Evolutionary conservation across 2,113 vertebrate species (phyloP).

Genomic region (Ciconia stormi): DNA sequence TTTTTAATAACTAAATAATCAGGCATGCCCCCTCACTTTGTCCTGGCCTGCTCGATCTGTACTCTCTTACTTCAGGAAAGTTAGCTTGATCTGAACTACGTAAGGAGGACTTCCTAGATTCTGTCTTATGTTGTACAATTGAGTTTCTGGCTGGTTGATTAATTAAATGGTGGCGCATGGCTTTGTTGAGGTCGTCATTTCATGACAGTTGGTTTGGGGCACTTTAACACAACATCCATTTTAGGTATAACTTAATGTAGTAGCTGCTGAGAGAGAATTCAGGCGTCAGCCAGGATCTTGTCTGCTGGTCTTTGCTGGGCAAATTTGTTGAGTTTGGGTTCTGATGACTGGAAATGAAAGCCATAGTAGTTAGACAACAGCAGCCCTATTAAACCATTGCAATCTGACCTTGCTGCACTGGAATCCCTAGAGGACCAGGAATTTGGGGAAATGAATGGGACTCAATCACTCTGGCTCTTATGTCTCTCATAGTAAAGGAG

Average conservation of each 20-base stretch:
- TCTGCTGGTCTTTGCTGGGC: neutral
- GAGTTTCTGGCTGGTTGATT: neutral
- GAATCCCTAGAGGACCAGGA: neutral
- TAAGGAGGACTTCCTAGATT: neutral
- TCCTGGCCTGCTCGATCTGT: neutral
- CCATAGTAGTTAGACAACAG: neutral
- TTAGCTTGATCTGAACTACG: neutral
- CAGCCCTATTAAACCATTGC: neutral
- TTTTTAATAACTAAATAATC: neutral
- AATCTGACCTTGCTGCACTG: neutral
- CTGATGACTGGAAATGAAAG: neutral
- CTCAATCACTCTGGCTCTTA: neutral
- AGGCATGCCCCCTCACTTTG: neutral
- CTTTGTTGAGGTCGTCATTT: neutral
- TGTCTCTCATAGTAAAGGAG: neutral
- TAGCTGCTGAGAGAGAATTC: neutral
- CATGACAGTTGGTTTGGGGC: neutral
- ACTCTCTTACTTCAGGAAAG: neutral
- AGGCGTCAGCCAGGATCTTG: neutral
- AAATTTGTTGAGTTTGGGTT: neutral
- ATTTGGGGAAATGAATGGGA: neutral
- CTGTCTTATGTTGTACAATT: neutral
- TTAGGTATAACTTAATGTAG: neutral
- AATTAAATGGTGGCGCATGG: neutral
- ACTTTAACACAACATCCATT: neutral